Evolutionary conservation across 2,888 invertebrate species (phyloP), one percentile per base, ranked within the genome.

Genomic region (Mayetiola destructor): DNA sequence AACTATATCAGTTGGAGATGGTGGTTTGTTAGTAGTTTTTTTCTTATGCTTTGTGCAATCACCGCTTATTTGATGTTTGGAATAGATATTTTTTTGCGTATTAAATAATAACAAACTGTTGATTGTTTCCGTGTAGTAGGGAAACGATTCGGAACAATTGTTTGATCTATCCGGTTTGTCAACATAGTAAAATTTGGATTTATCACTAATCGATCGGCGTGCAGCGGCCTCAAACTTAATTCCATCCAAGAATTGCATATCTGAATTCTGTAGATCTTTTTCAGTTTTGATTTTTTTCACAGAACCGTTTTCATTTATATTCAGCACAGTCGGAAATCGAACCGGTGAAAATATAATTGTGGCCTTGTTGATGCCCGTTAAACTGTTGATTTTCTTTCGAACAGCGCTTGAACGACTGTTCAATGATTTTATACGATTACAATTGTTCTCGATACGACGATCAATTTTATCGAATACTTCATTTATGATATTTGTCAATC

Each of bases 171-270:
- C 55, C 65, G 64, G 60, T 68, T 69, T 0, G 65, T 60, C 74
- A 66, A 92, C 87, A 68, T 90, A 89, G 69, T 85, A 93, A 72
- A 89, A 88, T 66, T 90, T 84, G 1, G 89, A 75, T 66, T 89
- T 90, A 61, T 88, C 88, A 73, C 82, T 75, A 56, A 79, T 70
- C 57, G 59, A 61, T 21, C 59, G 61, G 37, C 61, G 59, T 9
- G 57, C 59, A 23, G 57, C 54, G n/a, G 60, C 61, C 30, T 64
- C 64, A 1, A 62, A 56, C 16, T 61, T 62, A 18, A 61, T 64
- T 29, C 59, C 56, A 30, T 68, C 60, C 35, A 64, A 62, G 60
- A 64, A 66, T 23, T 63, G 59, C 3, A 18, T 29, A 23, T 59
- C 58, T n/a, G n/a, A n/a, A n/a, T n/a, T n/a, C n/a, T n/a, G n/a